Conservation (phyloP, 2,113 vertebrate genomes). For the Dicaeum eximium region DNA sequence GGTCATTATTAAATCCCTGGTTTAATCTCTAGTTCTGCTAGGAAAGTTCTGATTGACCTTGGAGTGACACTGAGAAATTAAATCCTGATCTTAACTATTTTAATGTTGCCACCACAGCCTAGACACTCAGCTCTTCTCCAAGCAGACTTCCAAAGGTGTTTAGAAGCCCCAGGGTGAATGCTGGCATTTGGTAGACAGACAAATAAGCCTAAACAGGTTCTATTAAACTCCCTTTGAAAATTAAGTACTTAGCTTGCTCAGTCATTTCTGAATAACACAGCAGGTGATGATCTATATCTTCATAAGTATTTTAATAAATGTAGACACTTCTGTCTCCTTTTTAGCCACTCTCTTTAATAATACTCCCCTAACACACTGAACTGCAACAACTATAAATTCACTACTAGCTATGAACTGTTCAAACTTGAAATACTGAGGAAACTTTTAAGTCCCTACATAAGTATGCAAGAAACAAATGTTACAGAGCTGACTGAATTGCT, state of each 20-base stretch:
- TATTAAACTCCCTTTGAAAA: slow-evolving; percentile 1
- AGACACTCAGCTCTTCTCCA: neutral
- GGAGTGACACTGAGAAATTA: neutral
- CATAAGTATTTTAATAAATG: neutral
- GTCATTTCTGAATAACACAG: neutral
- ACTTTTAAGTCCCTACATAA: neutral
- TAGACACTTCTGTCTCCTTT: neutral
- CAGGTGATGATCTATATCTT: neutral
- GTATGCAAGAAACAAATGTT: neutral
- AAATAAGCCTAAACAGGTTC: neutral
- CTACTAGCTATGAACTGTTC: neutral
- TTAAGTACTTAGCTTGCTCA: neutral
- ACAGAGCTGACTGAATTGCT: neutral
- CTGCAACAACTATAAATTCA: neutral
- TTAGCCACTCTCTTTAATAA: neutral
- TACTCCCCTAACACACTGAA: neutral
- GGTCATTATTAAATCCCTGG: neutral
- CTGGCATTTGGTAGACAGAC: neutral
- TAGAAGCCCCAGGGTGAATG: neutral
- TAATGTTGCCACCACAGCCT: neutral
- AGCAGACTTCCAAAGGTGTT: neutral
- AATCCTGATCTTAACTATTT: neutral
- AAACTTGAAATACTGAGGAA: neutral
- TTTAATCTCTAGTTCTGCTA: neutral
- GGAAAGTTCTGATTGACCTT: neutral